Conservation (phyloP, 2,113 vertebrate genomes). For the Ovis canadensis region DNA sequence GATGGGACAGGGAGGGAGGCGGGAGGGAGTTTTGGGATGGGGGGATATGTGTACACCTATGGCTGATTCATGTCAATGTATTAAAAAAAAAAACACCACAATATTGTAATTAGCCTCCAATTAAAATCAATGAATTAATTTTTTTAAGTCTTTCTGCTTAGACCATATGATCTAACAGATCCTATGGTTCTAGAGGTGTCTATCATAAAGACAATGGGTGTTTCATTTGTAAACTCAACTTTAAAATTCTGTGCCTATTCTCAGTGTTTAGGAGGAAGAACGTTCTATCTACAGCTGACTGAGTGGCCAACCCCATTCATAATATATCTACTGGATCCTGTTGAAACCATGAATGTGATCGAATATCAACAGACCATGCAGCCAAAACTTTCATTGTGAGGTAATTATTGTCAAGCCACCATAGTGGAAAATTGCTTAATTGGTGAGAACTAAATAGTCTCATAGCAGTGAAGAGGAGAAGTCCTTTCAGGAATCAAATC, state of each 20-base stretch:
- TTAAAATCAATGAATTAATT: no score
- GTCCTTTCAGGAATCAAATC: neutral
- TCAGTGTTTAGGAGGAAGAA: neutral
- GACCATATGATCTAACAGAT: neutral
- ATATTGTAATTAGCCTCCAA: no score
- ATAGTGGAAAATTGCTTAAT: neutral
- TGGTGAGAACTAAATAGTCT: neutral
- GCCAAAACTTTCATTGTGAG: neutral
- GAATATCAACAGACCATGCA: neutral
- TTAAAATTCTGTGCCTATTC: neutral
- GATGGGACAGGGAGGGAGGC: no score
- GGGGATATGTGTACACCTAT: rapidly evolving
- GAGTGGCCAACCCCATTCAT: neutral
- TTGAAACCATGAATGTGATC: neutral
- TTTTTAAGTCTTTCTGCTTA: no score
- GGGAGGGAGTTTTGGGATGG: no score
- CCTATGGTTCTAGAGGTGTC: neutral
- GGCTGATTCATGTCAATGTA: no score
- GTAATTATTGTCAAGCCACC: neutral
- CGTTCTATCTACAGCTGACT: neutral
- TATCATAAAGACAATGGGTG: neutral
- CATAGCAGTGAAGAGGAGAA: neutral
- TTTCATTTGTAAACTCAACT: neutral
- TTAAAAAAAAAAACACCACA: no score
- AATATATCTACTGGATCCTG: neutral